Base-by-base conservation (phyloP, 2,113 vertebrate species). In the Micromys minutus region DNA sequence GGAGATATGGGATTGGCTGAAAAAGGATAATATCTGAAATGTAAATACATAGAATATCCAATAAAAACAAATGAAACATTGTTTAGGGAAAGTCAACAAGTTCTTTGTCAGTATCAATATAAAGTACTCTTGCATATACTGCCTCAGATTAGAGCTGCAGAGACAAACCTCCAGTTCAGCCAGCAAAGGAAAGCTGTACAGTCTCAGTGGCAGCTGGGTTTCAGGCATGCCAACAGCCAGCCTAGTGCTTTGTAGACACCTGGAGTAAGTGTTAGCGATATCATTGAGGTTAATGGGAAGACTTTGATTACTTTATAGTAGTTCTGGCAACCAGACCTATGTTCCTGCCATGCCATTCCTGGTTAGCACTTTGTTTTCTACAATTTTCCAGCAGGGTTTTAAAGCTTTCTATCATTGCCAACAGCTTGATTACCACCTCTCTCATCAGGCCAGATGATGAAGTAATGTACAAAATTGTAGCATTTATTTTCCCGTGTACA, bases 351-450 rank as follows among this genome's bases (percentile, higher is more conserved):
- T 92, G 67, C 65, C n/a, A 86, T 42, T 74, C 52, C 71, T n/a
- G 29, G 26, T 97, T 96, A 72, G 13, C 67, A 96, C 88, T 97
- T 96, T 94, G 88, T 97, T 97, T 97, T 94, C 93, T 96, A 81
- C 2, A 13, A 47, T 96, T 96, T 94, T 97, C 87, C 95, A 96
- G 90, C 92, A 96, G 88, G 88, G 86, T 95, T 97, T 95, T 83
- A 88, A 96, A 94, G 96, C 97, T 97, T 97, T 93, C 92, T 94
- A 93, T 95, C 92, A 94, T 95, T 72, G 13, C 92, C 93, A 96
- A 96, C 88, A 93, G 96, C 89, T 97, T 97, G 90, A 96, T 79
- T 93, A 89, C 87, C 52, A 90, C 80, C 65, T 96, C 90, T 96
- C 94, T 97, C 94, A 96, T 71, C 76, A 94, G 80, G 88, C 59